A percentile compares a stretch with the other conserved stretches of the same genome.
phyloP scores from a whole-genome alignment of 2,888 invertebrate species.

The Hetaerina titia region DNA sequence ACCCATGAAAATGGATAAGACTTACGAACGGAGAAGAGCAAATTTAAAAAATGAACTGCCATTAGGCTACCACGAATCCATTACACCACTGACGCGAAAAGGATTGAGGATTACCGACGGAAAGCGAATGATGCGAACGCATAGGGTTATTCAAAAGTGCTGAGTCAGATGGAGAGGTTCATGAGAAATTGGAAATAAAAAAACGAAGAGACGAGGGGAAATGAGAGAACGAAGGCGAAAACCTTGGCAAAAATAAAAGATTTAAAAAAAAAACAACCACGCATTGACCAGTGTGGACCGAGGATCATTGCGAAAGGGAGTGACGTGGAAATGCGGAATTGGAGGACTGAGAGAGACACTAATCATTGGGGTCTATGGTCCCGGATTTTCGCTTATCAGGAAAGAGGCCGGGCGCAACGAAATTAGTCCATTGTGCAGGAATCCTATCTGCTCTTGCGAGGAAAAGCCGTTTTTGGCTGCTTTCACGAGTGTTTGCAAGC shows the following conservation, averaged over 20 bases:
- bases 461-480: slow-evolving; percentile 32
- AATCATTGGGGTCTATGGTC: background rate
- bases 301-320: background rate
- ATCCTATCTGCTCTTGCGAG: slow-evolving; percentile 21
- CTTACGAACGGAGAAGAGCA: no score
- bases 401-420: background rate
- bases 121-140: background rate
- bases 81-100: background rate
- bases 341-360: no score
- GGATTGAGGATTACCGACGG: background rate
- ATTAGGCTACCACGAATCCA: background rate
- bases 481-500: slow-evolving; percentile 28
- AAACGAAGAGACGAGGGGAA: background rate
- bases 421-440: slow-evolving; percentile 36
- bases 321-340: background rate
- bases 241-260: background rate
- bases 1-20: no score
- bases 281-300: background rate
- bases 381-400: slow-evolving; percentile 45
- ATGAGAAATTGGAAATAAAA: background rate
- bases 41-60: background rate
- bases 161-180: background rate
- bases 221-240: background rate
- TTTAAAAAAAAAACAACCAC: background rate
- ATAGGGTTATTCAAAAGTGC: background rate